phyloP scores from a whole-genome alignment of 1,140 invertebrate genomes.

The Diorhabda sublineata region DNA sequence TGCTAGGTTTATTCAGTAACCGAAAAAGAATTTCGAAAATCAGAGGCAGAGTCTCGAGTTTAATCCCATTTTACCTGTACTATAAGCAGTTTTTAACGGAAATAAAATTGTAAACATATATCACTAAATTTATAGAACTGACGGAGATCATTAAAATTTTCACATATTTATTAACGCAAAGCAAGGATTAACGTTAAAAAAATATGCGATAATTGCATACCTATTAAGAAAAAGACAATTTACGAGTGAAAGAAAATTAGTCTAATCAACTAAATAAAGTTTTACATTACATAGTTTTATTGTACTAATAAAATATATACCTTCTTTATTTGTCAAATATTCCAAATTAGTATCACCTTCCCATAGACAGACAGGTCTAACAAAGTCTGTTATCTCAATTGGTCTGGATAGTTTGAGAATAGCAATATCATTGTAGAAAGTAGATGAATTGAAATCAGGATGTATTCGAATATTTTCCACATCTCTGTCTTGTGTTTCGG shows the following conservation, averaged over 20 bases:
- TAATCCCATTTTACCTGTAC: no score
- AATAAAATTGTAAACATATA: no score
- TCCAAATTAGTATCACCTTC: slow-evolving; percentile 48
- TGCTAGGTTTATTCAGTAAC: no score
- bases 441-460: slow-evolving; percentile 54
- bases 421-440: slow-evolving; percentile 55
- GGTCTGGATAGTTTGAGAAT: slow-evolving; percentile 51
- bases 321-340: slow-evolving; percentile 49
- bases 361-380: slow-evolving; percentile 62
- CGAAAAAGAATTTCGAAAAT: no score
- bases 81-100: no score
- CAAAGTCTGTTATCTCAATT: slow-evolving; percentile 50
- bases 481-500: slow-evolving; percentile 41
- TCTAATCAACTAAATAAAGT: neutral
- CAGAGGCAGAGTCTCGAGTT: no score
- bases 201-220: no score
- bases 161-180: no score
- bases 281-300: neutral
- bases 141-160: no score
- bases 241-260: neutral
- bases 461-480: slow-evolving; percentile 53
- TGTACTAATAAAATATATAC: slow-evolving; percentile 23
- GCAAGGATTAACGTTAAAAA: no score
- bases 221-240: no score
- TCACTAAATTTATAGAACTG: no score